phyloP scores from a whole-genome alignment of 2,888 invertebrate species.

The Dilophus febrilis region DNA sequence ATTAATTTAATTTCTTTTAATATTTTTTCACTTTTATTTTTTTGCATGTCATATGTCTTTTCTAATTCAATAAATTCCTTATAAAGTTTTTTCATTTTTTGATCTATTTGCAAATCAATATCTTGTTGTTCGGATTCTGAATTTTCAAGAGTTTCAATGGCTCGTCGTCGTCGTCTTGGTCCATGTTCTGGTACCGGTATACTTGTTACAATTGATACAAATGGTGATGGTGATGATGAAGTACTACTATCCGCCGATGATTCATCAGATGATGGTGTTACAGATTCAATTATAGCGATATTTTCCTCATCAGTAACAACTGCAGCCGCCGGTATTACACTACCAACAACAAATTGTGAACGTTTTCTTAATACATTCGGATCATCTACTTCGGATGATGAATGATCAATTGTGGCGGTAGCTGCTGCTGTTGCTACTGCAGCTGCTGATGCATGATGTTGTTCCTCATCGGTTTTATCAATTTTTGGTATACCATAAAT shows the following conservation, averaged over 20 bases:
- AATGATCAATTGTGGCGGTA: constrained; percentile 2
- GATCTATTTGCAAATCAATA: background rate
- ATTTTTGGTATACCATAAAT: too few relatives aligned
- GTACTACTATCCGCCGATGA: too few relatives aligned
- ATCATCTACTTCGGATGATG: constrained; percentile 4
- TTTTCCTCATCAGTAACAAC: constrained; percentile 1
- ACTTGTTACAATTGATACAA: too few relatives aligned
- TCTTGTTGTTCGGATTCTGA: too few relatives aligned
- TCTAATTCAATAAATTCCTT: background rate
- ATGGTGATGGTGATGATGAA: too few relatives aligned
- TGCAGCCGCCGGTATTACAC: constrained; percentile 22
- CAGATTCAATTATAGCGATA: background rate
- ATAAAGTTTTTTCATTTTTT: background rate
- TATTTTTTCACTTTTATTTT: background rate
- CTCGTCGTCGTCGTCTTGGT: constrained; percentile 34
- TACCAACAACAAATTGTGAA: constrained; percentile 48
- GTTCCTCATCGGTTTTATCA: constrained; percentile 2
- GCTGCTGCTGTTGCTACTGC: constrained; percentile 2
- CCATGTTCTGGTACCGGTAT: constrained; percentile 46
- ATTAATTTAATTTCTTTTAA: constrained; percentile 4
- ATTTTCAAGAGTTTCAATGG: too few relatives aligned
- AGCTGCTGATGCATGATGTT: constrained; percentile 1
- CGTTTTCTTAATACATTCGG: constrained; percentile 15
- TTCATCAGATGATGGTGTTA: constrained; percentile 22
- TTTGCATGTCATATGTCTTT: background rate